These are phyloP conservation scores for Malthinus seriepunctatus DNA, from an alignment of 2,888 invertebrate genomes.

Conservation along the genomic window DNA sequence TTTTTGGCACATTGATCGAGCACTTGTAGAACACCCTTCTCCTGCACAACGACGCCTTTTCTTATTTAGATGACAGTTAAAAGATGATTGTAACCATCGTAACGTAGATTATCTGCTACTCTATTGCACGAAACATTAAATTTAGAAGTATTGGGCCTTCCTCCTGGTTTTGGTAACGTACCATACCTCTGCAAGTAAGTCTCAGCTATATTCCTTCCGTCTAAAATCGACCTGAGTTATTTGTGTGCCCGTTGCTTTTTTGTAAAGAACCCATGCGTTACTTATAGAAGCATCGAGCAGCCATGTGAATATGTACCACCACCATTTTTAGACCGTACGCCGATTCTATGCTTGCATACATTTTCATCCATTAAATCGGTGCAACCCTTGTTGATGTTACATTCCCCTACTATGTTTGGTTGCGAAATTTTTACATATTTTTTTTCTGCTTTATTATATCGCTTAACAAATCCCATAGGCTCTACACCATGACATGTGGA, in stretches of 20 bases:
- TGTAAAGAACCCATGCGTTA: constrained; percentile 13
- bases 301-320: constrained; percentile 15
- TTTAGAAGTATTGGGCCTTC: constrained; percentile 8
- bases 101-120: background rate
- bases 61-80: background rate
- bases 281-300: constrained; percentile 4
- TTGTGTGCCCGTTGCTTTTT: constrained; percentile 11
- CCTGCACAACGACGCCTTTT: background rate
- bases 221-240: constrained; percentile 11
- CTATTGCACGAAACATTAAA: background rate
- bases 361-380: constrained; percentile 29
- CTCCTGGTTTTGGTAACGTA: constrained; percentile 16
- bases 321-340: constrained; percentile 14
- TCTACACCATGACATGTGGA: constrained; percentile 23
- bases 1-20: background rate
- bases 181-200: constrained; percentile 21
- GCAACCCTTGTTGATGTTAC: constrained; percentile 32
- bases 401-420: constrained; percentile 26
- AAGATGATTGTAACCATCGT: background rate
- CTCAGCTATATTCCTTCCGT: constrained; percentile 17
- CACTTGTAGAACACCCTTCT: background rate
- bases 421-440: constrained; percentile 25
- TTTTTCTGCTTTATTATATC: constrained; percentile 7
- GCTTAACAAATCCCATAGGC: constrained; percentile 15
- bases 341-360: background rate